Conservation (phyloP, 2,113 vertebrate genomes). For the Tapirus terrestris region DNA sequence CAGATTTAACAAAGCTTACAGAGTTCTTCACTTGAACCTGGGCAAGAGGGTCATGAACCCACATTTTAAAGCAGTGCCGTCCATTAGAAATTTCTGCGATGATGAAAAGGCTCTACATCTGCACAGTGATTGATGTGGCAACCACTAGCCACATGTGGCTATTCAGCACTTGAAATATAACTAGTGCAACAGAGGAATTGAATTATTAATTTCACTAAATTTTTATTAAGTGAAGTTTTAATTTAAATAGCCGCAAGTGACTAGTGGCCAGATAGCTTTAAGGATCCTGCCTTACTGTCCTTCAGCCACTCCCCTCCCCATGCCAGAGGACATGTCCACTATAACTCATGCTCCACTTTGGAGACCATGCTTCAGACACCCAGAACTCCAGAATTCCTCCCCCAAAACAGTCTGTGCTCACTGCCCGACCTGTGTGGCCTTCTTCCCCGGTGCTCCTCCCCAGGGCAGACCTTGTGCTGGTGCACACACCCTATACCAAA, state of each 20-base stretch:
- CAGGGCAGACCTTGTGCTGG: background rate
- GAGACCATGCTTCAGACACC: background rate
- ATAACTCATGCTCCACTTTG: fast-evolving
- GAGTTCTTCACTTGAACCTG: background rate
- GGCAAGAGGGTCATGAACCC: background rate
- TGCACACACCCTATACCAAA: background rate
- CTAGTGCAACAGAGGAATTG: background rate
- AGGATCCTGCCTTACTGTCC: background rate
- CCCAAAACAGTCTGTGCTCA: background rate
- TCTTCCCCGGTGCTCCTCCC: background rate
- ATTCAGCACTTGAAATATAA: background rate
- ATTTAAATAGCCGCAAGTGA: background rate
- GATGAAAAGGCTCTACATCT: background rate
- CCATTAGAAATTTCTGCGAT: background rate
- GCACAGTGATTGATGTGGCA: background rate
- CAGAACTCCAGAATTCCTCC: background rate
- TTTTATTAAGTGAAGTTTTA: slow-evolving; percentile 12
- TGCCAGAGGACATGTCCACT: background rate
- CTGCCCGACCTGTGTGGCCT: background rate
- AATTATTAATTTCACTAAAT: background rate
- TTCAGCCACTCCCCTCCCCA: background rate
- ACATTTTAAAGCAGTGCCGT: background rate
- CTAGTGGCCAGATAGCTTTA: background rate
- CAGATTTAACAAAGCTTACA: background rate
- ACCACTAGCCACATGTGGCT: background rate